These are phyloP conservation scores for Alcis repandata DNA, from an alignment of 2,888 invertebrate species.

Conservation along the genomic window DNA sequence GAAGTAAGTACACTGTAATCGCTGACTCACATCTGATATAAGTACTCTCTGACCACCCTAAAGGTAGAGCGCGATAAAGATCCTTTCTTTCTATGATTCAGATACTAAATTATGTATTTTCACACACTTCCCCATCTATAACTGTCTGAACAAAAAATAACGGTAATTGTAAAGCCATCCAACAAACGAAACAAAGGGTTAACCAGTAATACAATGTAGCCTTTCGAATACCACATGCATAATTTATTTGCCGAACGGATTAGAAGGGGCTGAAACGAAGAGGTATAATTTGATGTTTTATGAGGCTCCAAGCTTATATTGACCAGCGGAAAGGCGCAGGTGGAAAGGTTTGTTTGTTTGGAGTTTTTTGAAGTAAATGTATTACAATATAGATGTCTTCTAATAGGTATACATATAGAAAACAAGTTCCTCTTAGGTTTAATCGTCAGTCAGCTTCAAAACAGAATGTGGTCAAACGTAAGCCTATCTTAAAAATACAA, in stretches of 20 bases:
- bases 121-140: neutral
- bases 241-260: constrained; percentile 24
- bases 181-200: constrained; percentile 10
- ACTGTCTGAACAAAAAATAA: neutral
- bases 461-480: no score
- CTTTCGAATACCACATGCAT: constrained; percentile 26
- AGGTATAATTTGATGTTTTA: constrained; percentile 10
- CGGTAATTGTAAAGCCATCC: neutral
- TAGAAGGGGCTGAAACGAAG: constrained; percentile 14
- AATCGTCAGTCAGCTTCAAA: no score
- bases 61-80: neutral
- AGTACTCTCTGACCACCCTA: no score
- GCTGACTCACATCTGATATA: no score
- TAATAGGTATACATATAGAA: no score
- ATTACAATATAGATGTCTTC: no score
- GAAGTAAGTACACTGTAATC: no score
- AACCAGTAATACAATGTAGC: constrained; percentile 14
- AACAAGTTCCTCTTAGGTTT: no score
- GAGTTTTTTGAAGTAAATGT: no score
- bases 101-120: neutral
- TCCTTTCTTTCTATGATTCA: neutral
- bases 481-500: no score
- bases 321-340: neutral
- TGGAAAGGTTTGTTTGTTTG: neutral
- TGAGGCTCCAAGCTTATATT: neutral